phyloP scores from a whole-genome alignment of 1,140 invertebrate genomes.

The Pentalonia nigronervosa region DNA sequence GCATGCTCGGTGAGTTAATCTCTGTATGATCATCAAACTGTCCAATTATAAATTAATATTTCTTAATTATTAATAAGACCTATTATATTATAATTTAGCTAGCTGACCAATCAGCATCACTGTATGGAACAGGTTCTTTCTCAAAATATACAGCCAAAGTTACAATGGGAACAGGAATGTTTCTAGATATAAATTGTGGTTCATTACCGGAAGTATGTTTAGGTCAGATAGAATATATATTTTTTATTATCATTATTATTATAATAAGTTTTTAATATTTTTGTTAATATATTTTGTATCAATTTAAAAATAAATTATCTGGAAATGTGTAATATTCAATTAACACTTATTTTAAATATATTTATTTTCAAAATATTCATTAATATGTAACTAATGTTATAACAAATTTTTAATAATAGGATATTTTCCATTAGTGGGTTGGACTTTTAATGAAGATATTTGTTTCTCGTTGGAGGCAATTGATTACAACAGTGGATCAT shows the following conservation, averaged over 20 bases:
- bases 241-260: background rate
- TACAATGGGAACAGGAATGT: conserved; percentile 94
- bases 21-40: background rate
- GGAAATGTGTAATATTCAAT: background rate
- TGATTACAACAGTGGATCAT: conserved; percentile 84
- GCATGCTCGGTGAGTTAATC: conserved; percentile 34
- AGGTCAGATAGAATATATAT: conserved; percentile 18
- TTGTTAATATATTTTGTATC: background rate
- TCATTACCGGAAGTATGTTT: conserved; percentile 65
- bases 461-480: conserved; percentile 84
- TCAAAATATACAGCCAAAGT: conserved; percentile 84
- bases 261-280: background rate
- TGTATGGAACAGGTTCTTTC: conserved; percentile 91
- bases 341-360: background rate
- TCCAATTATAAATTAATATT: background rate
- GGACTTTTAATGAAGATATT: conserved; percentile 73
- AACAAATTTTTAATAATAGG: conserved; percentile 64
- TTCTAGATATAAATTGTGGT: conserved; percentile 89
- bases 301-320: background rate
- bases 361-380: background rate
- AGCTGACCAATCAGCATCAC: conserved; percentile 84
- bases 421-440: conserved; percentile 90
- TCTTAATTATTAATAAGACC: background rate
- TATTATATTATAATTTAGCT: conserved; percentile 65
- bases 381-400: background rate